Evolutionary conservation across 2,888 invertebrate species (phyloP), one percentile per base, ranked within the genome.

Genomic region (Drosophila diplacantha): DNA sequence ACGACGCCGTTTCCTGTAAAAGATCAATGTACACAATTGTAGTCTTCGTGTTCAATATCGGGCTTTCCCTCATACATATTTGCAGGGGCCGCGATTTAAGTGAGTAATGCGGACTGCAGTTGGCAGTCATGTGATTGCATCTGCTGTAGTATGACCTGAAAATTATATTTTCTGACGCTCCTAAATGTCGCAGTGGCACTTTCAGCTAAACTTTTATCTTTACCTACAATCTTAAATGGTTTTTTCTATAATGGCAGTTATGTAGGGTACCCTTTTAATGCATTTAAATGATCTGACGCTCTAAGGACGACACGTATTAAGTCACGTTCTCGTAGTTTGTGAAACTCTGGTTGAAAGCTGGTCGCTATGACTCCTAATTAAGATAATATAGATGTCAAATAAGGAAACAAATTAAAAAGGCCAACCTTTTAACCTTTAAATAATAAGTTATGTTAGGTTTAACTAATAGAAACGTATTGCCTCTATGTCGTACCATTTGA

Each of bases 1-100:
- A 99, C 99, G 53, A 99, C 99, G 22, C 99, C 99, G 89, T 99
- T 99, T 50, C 98, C 98, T 98, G 84, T 22, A 90, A 90, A 29
- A 50, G n/a, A 16, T 34, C 14, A 39, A 51, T 47, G 39, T 12
- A 34, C 12, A 53, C 24, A 49, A 18, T 34, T 3, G 20, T 22
- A 60, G 29, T 8, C 7, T 38, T 38, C 5, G 53, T 16, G 7
- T 20, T 41, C 7, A 14, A 38, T 34, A 9, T 16, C 26, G 3
- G 39, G 26, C 12, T 18, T 18, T 9, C 18, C 39, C 62, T 61
- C n/a, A n/a, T n/a, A n/a, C 16, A 60, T 43, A 12, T 18, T 9
- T 39, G 29, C 22, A 18, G 14, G 14, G 32, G 18, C 32, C 26
- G 7, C 20, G 16, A 16, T 7, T 22, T 61, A 24, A 47, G 49